phyloP scores from a whole-genome alignment of 2,113 vertebrate species.

The Spheniscus mendiculus region DNA sequence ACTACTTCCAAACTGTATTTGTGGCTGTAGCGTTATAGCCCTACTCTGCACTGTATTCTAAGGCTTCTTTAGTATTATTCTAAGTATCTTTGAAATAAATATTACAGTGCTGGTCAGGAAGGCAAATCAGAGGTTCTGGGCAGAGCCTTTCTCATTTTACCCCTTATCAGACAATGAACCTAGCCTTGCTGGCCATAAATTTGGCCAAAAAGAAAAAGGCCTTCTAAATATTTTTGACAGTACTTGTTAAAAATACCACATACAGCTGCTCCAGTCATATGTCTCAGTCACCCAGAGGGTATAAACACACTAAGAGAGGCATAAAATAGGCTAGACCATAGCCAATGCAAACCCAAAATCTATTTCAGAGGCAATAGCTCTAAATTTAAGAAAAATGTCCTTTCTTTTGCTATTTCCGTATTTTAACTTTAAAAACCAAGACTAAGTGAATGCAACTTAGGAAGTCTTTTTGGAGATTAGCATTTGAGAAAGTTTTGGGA shows the following conservation, averaged over 20 bases:
- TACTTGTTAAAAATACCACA: neutral
- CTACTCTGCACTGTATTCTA: neutral
- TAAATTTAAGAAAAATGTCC: neutral
- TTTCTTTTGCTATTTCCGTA: neutral
- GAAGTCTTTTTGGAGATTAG: neutral
- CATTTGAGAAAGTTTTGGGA: neutral
- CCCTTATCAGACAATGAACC: neutral
- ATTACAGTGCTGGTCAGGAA: neutral
- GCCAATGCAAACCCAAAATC: neutral
- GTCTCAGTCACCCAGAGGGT: neutral
- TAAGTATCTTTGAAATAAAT: neutral
- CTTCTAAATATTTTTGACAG: neutral
- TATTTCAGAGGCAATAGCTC: neutral
- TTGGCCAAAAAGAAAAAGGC: neutral
- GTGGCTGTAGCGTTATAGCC: neutral
- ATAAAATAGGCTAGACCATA: neutral
- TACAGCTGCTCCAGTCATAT: neutral
- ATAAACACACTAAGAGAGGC: neutral
- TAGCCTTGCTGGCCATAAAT: neutral
- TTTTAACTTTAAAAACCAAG: neutral
- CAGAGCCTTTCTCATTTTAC: slow-evolving; percentile 1
- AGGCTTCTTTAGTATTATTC: neutral
- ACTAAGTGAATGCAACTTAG: neutral
- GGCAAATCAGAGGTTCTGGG: slow-evolving; percentile 2
- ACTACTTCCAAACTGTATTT: slow-evolving; percentile 5